Percentiles rank a stretch among this genome's conserved stretches.
Evolutionary conservation across 1,140 invertebrate genomes (phyloP).

Genomic region (Sycophaga agraensis): DNA sequence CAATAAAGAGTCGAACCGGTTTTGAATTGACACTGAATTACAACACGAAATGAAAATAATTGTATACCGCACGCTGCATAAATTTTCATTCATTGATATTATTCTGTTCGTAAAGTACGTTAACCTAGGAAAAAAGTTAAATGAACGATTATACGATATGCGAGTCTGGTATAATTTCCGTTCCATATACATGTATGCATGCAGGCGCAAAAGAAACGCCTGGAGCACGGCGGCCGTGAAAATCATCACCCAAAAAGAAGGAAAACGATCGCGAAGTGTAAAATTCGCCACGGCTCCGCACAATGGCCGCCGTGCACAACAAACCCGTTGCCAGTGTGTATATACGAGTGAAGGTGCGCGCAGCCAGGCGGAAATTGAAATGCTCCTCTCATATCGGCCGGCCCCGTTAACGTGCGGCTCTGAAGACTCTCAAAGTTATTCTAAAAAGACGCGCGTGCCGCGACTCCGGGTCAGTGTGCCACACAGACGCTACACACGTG

Average conservation of each 20-base stretch:
- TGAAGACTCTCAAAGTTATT: constrained; percentile 35
- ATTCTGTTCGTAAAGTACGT: not conserved
- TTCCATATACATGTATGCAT: not conserved
- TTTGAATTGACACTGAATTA: too few relatives aligned
- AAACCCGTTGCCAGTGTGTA: not conserved
- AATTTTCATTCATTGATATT: constrained; percentile 6
- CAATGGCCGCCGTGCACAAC: not conserved
- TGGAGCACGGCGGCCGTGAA: not conserved
- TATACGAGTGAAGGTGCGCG: not conserved
- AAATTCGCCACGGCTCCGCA: not conserved
- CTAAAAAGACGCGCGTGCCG: constrained; percentile 29
- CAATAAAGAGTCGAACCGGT: too few relatives aligned
- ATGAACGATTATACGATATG: not conserved
- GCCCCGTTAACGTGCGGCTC: constrained; percentile 36
- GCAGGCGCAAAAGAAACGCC: not conserved
- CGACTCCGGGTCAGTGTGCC: constrained; percentile 40
- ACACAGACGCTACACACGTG: constrained; percentile 12
- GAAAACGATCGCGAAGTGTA: not conserved
- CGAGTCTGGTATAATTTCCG: not conserved
- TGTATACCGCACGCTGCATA: not conserved
- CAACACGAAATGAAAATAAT: not conserved
- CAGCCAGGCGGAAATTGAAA: constrained; percentile 32
- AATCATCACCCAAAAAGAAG: constrained; percentile 2
- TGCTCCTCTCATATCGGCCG: constrained; percentile 31
- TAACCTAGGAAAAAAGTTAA: not conserved